Base-by-base conservation (phyloP, 1,140 invertebrate species). In the Aricia agestis region DNA sequence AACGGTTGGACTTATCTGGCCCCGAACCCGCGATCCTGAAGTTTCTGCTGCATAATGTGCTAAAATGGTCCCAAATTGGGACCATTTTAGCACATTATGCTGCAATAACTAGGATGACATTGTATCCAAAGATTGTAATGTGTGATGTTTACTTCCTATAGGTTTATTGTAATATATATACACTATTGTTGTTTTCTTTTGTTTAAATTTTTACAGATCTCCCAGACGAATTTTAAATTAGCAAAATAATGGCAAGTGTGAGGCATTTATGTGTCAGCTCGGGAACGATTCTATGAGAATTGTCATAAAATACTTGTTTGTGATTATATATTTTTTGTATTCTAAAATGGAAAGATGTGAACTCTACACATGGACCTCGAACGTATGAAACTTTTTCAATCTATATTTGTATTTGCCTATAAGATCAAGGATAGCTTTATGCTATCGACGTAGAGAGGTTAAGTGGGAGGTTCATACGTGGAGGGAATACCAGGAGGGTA, bases 51-150 rank as follows among this genome's bases (percentile, higher is more conserved):
- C 13, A 66, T 68, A 70, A 74, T 74, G 65, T 63, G 17, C 10
- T 19, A 70, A 58, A 15, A 58, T n/a, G 6, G 13, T n/a, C 13
- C 52, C 52, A 67, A n/a, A 52, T 42, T 36, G 57, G 66, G 57
- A 61, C 66, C 13, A 45, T 15, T 4, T 45, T n/a, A 41, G 17
- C 52, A 74, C 15, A 70, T 71, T 73, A 69, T 67, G 31, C 15
- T 63, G 65, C 70, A 42, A 71, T 17, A 57, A 68, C 73, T 52
- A 69, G 67, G 41, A 70, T 73, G 73, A 82, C 84, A 86, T 88
- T 88, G 86, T 90, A 89, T 90, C 88, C 88, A 90, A 90, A 90
- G 86, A 90, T 87, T 87, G 84, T 82, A 82, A 81, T 82, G 85
- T 90, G 86, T 90, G 86, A 87, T 89, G 82, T 73, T 85, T 81